These are phyloP conservation scores for Acanthis flammea DNA, from an alignment of 2,797 vertebrate genomes.

Conservation along the genomic window DNA sequence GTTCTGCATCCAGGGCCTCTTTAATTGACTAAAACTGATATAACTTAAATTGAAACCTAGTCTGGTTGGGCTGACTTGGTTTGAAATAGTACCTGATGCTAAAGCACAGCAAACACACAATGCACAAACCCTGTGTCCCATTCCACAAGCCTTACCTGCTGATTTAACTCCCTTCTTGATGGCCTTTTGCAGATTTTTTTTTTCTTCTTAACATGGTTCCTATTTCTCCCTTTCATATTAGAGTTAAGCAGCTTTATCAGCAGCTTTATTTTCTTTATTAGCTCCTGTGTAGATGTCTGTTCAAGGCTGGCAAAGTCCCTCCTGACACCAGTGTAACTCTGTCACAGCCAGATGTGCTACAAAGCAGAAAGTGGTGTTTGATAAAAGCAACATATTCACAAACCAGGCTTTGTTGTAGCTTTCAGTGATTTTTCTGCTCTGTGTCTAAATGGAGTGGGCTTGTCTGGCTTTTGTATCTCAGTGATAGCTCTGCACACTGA, in stretches of 20 bases:
- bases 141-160: neutral
- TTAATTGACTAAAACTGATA: neutral
- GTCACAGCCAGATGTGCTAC: neutral
- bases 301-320: neutral
- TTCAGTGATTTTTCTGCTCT: neutral
- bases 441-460: neutral
- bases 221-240: neutral
- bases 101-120: rapidly evolving
- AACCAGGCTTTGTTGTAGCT: neutral
- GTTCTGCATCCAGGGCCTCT: neutral
- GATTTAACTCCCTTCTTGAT: neutral
- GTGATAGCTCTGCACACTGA: neutral
- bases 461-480: neutral
- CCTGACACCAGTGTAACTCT: neutral
- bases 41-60: neutral
- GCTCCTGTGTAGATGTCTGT: neutral
- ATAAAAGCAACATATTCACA: neutral
- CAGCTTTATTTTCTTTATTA: neutral
- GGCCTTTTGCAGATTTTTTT: neutral
- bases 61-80: neutral
- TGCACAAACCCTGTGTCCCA: neutral
- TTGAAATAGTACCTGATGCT: neutral
- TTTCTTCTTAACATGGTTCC: neutral
- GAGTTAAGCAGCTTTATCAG: neutral
- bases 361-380: neutral